Evolutionary conservation across 2,113 vertebrate genomes (phyloP).

Genomic region (Megatriorchis doriae): DNA sequence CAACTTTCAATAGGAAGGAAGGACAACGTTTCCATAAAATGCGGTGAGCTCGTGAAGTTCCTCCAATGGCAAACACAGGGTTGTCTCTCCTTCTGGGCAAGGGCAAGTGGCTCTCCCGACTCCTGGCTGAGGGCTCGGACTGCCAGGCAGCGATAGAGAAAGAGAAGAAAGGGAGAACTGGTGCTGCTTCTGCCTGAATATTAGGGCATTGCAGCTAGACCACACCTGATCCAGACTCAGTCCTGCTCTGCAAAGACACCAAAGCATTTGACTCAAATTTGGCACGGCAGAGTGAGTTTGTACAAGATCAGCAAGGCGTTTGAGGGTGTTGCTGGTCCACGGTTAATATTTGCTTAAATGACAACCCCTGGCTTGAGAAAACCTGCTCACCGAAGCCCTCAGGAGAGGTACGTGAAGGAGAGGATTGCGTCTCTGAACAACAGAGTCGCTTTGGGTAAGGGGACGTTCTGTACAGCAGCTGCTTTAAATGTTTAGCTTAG

Average conservation of each 20-base stretch:
- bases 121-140: neutral
- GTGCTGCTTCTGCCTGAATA: neutral
- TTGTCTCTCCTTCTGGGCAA: neutral
- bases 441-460: neutral
- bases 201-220: neutral
- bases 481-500: neutral
- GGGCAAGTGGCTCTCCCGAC: neutral
- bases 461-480: neutral
- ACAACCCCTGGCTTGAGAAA: neutral
- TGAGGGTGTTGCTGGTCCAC: neutral
- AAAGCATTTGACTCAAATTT: neutral
- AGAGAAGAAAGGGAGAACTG: neutral
- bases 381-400: neutral
- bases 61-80: neutral
- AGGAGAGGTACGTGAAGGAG: neutral
- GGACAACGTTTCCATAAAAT: neutral
- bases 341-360: neutral
- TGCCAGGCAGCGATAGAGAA: neutral
- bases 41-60: fast-evolving
- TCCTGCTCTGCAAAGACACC: neutral
- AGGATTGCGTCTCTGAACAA: neutral
- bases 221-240: neutral
- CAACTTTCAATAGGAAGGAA: neutral
- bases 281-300: neutral
- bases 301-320: neutral